These are phyloP conservation scores for Capreolus pygargus DNA, from an alignment of 2,113 vertebrate species.

Conservation along the genomic window DNA sequence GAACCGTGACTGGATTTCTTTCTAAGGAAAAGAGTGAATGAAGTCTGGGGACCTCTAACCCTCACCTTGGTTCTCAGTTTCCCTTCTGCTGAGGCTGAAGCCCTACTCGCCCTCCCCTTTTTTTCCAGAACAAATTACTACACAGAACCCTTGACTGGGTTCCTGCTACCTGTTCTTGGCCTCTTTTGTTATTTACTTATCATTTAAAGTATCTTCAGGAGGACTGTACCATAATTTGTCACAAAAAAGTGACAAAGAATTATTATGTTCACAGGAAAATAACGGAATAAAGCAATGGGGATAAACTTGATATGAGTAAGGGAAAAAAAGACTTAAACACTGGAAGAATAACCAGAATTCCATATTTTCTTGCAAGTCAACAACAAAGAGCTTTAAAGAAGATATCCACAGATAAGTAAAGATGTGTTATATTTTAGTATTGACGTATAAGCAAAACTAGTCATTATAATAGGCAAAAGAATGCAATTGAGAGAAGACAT, in stretches of 20 bases:
- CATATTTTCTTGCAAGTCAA: not conserved
- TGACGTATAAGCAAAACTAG: not conserved
- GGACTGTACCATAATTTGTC: not conserved
- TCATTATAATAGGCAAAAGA: not conserved
- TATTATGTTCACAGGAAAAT: not conserved
- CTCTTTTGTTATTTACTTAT: not conserved
- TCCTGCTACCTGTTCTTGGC: not conserved
- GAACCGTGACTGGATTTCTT: not conserved
- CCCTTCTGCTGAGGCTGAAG: not conserved
- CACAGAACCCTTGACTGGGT: not conserved
- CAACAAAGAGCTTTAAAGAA: not conserved
- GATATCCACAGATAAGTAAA: not conserved
- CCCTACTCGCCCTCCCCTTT: not conserved
- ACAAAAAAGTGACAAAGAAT: not conserved
- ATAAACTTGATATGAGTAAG: not conserved
- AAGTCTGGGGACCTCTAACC: not conserved
- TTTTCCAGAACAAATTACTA: not conserved
- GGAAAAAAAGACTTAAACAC: not conserved
- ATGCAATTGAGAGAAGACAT: not conserved
- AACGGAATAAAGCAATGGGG: not conserved
- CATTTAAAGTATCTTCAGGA: not conserved
- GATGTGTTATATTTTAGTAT: not conserved
- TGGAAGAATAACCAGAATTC: not conserved
- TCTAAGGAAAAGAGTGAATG: not conserved
- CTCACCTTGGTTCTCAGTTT: not conserved